A percentile compares a stretch with the other conserved stretches of the same genome.
Evolutionary conservation across 2,888 invertebrate species (phyloP).

Genomic region (Hipparchia sbordonii): DNA sequence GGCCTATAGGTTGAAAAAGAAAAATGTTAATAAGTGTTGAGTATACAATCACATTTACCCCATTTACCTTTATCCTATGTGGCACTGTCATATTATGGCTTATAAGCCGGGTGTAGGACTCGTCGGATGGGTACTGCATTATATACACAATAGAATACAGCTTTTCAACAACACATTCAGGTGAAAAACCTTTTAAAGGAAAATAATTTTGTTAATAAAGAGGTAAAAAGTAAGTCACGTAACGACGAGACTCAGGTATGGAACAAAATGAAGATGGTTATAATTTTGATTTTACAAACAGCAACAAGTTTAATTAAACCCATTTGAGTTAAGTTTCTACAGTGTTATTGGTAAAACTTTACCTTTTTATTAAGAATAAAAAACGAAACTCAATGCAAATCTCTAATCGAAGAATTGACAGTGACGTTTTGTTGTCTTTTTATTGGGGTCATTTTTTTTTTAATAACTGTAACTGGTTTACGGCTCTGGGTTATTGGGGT

Average conservation of each 20-base stretch:
- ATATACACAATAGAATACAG: slow-evolving; percentile 16
- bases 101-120: slow-evolving; percentile 75
- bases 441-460: too few species aligned
- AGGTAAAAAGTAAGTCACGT: slow-evolving; percentile 11
- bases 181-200: slow-evolving; percentile 17
- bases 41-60: slow-evolving; percentile 53
- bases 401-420: too few species aligned
- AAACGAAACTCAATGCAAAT: not conserved
- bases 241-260: not conserved
- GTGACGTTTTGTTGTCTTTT: too few species aligned
- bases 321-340: not conserved
- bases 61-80: slow-evolving; percentile 74
- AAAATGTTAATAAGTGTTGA: not conserved
- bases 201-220: not conserved
- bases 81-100: slow-evolving; percentile 80
- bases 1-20: too few species aligned
- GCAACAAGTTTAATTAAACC: not conserved
- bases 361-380: not conserved
- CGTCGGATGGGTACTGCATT: slow-evolving; percentile 66
- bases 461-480: too few species aligned
- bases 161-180: slow-evolving; percentile 22
- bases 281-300: not conserved
- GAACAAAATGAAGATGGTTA: not conserved
- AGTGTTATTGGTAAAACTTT: not conserved
- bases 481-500: too few species aligned